Percentiles rank a stretch among this genome's conserved stretches.
phyloP scores from a whole-genome alignment of 2,113 vertebrate species.

The Pristiophorus japonicus region DNA sequence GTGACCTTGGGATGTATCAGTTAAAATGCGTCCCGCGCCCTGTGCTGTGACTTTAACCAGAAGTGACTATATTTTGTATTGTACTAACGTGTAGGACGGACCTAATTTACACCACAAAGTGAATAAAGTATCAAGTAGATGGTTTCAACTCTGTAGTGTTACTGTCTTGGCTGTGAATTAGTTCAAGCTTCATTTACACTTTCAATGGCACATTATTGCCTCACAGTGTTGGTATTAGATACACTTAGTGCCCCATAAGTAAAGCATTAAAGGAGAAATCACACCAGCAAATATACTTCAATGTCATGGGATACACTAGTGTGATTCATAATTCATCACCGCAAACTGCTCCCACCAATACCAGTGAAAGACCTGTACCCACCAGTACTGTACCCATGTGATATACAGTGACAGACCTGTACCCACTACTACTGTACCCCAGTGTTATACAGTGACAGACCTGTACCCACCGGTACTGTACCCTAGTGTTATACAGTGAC shows the following conservation, averaged over 20 bases:
- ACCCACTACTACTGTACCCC: neutral
- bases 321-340: neutral
- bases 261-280: neutral
- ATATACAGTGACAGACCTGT: neutral
- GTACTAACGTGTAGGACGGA: neutral
- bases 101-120: slow-evolving; percentile 13
- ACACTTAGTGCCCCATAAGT: neutral
- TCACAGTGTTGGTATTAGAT: neutral
- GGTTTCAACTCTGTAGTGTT: neutral
- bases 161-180: neutral
- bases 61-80: neutral
- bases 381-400: neutral
- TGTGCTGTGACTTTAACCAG: neutral
- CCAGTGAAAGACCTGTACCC: neutral
- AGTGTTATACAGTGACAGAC: neutral
- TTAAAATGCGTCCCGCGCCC: neutral
- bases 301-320: neutral
- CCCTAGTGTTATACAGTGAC: neutral
- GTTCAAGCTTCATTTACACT: neutral
- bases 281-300: neutral
- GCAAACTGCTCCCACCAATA: neutral
- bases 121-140: neutral
- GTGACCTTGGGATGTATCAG: slow-evolving; percentile 1
- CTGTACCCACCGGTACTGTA: neutral
- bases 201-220: neutral